Evolutionary conservation across 2,888 invertebrate species (phyloP), one percentile per base, ranked within the genome.

Genomic region (Polydrusus pterygomalis): DNA sequence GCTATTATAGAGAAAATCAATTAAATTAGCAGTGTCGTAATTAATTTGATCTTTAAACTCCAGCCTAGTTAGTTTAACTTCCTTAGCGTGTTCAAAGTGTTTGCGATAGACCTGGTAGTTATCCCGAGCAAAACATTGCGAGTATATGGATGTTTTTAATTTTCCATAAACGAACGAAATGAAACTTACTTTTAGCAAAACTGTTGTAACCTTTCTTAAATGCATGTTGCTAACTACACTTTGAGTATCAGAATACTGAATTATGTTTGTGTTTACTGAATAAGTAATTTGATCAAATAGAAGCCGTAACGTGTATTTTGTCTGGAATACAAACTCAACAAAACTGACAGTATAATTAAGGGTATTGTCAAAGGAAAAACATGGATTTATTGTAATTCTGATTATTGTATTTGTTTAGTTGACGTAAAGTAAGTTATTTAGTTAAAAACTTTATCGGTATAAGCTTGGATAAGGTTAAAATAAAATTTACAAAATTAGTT

Each of bases 1-100:
- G 1, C 15, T 3, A 17, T 38, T 34, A 17, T 10, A 15, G 34
- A 58, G 38, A 10, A 1, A 6, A 10, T 58, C 34, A 34, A 38
- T 17, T 30, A 58, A 10, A 38, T 38, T 34, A 38, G 10, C 3
- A 17, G 2, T 58, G 10, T 17, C 17, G 38, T 58, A 45, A 20
- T 45, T 45, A 11, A 13, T 20, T 43, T 63, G 63, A 6, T 20
- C 38, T n/a, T 7, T 43, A 13, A 45, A 63, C 15, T 45, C 20
- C 0, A 63, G 43, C 25, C 0, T 13, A 20, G 8, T 45, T 13
- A 63, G 11, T 18, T 18, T 13, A 13, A 63, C 18, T 15, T 47
- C 47, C 30, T 47, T 15, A 30, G 47, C 49, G 7, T 11, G 0
- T 10, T 65, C 15, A 34, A 65, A 65, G 49, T 49, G 40, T 30